A percentile compares a stretch with the other conserved stretches of the same genome.
phyloP scores from a whole-genome alignment of 2,797 vertebrate genomes.

The Anguilla pacifica region DNA sequence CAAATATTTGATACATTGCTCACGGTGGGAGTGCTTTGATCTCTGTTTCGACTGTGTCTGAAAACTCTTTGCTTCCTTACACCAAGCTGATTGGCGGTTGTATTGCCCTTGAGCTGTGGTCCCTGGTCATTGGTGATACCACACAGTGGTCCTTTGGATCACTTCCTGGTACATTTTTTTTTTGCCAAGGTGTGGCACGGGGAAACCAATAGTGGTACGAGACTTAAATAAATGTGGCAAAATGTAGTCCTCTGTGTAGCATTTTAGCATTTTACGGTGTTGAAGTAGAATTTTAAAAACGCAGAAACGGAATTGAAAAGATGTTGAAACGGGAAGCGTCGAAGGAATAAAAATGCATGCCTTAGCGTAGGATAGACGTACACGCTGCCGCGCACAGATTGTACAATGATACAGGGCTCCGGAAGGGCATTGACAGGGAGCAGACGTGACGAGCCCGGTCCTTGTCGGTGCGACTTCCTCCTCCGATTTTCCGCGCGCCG shows the following conservation, averaged over 20 bases:
- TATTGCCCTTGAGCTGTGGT: background rate
- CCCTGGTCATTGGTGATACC: background rate
- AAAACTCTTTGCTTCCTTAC: background rate
- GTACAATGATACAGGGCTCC: background rate
- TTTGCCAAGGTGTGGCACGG: conserved; percentile 31
- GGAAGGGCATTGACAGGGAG: background rate
- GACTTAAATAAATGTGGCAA: background rate
- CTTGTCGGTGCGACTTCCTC: background rate
- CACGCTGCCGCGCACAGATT: background rate
- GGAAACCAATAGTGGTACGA: conserved; percentile 4
- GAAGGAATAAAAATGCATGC: background rate
- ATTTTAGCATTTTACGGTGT: conserved; percentile 7
- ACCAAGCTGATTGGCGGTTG: background rate
- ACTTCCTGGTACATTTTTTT: conserved; percentile 25
- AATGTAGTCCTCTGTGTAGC: background rate
- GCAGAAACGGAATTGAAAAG: background rate
- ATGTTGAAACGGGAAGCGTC: background rate
- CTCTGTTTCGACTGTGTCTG: conserved; percentile 10
- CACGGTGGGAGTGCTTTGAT: conserved; percentile 11
- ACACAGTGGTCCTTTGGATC: conserved; percentile 46
- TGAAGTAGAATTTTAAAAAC: conserved; percentile 1
- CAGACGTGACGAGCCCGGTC: background rate
- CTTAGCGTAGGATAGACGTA: background rate
- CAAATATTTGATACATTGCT: conserved; percentile 9
- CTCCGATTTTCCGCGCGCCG: conserved; percentile 47